A percentile compares a stretch with the other conserved stretches of the same genome.
These are phyloP conservation scores for Chrysochloris asiatica DNA, from an alignment of 2,113 vertebrate genomes.

Conservation along the genomic window DNA sequence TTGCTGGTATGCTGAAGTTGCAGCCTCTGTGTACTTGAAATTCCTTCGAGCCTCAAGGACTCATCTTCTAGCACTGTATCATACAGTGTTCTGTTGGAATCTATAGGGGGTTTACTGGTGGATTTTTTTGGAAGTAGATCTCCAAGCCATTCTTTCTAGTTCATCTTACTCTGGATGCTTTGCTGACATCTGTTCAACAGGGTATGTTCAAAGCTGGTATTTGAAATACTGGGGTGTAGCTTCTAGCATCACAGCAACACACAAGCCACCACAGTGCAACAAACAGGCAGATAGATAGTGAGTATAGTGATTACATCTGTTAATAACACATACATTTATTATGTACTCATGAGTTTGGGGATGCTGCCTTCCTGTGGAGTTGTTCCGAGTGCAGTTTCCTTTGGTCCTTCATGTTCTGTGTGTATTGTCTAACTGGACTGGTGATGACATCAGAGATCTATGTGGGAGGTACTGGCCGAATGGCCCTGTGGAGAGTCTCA, in stretches of 20 bases:
- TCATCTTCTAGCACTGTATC: background rate
- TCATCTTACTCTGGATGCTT: background rate
- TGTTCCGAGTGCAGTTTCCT: fast-evolving
- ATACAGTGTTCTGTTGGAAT: background rate
- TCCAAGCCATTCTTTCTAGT: background rate
- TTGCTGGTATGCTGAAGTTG: background rate
- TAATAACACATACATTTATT: fast-evolving
- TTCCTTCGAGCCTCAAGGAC: background rate
- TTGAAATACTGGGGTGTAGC: background rate
- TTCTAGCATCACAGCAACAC: background rate
- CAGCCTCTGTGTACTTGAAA: too few species aligned
- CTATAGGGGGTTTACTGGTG: background rate
- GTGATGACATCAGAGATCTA: fast-evolving
- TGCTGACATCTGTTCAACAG: background rate
- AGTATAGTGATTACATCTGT: fast-evolving
- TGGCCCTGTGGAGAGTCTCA: background rate
- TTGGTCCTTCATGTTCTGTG: fast-evolving
- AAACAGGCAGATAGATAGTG: background rate
- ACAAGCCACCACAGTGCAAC: background rate
- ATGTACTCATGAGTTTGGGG: background rate
- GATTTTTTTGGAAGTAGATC: background rate
- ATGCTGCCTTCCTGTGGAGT: background rate
- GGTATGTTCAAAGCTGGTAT: background rate
- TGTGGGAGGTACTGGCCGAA: background rate
- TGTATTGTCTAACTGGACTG: fast-evolving